A percentile compares a stretch with the other conserved stretches of the same genome.
These are phyloP conservation scores for Lumbricus terrestris DNA, from an alignment of 2,888 invertebrate species.

Conservation along the genomic window DNA sequence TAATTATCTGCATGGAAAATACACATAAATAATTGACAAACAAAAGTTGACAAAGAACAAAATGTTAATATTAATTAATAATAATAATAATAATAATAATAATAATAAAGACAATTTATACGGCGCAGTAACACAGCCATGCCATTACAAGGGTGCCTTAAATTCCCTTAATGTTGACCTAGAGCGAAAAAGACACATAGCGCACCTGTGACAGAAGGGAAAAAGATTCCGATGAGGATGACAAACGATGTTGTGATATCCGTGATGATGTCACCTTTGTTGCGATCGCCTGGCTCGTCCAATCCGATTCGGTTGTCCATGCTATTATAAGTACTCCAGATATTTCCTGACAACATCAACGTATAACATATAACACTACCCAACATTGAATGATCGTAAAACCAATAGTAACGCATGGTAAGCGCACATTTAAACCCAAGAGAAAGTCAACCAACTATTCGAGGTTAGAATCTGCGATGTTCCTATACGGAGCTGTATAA, in stretches of 20 bases:
- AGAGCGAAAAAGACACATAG: not conserved
- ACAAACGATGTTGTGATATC: slow-evolving; percentile 94
- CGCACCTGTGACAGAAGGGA: slow-evolving; percentile 93
- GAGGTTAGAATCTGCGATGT: too few relatives aligned
- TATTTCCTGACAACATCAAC: slow-evolving; percentile 26
- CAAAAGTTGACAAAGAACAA: too few relatives aligned
- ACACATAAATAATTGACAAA: too few relatives aligned
- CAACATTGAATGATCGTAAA: not conserved
- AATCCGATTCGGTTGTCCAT: slow-evolving; percentile 29
- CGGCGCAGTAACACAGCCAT: too few relatives aligned
- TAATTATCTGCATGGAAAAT: too few relatives aligned
- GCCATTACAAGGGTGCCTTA: too few relatives aligned
- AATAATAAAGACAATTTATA: too few relatives aligned
- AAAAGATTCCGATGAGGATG: slow-evolving; percentile 96
- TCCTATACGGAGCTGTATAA: too few relatives aligned
- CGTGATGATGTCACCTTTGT: slow-evolving; percentile 68
- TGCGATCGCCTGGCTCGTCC: slow-evolving; percentile 38
- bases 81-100: too few relatives aligned
- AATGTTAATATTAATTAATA: too few relatives aligned
- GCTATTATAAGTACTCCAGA: slow-evolving; percentile 20
- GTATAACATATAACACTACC: not conserved
- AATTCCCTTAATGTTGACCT: not conserved
- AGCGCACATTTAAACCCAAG: not conserved
- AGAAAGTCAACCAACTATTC: too few relatives aligned
- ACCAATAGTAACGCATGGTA: too few relatives aligned